Conservation (phyloP, 2,888 invertebrate species). For the Eristalis pertinax region DNA sequence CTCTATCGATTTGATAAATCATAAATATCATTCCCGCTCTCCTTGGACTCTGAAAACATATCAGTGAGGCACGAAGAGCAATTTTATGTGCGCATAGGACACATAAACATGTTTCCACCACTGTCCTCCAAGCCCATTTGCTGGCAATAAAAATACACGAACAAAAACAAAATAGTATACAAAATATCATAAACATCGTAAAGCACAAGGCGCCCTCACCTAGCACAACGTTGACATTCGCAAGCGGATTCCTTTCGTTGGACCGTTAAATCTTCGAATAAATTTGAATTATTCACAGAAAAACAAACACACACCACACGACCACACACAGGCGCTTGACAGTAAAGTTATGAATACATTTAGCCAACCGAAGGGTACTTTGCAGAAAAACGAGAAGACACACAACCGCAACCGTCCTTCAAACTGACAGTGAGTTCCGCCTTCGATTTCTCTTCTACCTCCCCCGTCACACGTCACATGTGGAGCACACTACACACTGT, state of each 20-base stretch:
- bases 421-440: not conserved
- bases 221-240: not conserved
- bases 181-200: conserved; percentile 44
- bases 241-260: not conserved
- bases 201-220: conserved; percentile 12
- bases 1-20: not conserved
- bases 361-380: not conserved
- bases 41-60: not conserved
- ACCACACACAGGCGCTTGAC: not conserved
- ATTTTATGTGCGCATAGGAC: not conserved
- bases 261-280: not conserved
- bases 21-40: not conserved
- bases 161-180: not conserved
- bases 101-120: not conserved
- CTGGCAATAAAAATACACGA: conserved; percentile 35
- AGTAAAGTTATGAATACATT: conserved; percentile 18
- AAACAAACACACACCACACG: not conserved
- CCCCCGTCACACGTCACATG: not conserved
- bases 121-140: conserved; percentile 21
- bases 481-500: not conserved
- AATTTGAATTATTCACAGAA: not conserved
- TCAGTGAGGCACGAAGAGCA: not conserved
- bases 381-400: not conserved
- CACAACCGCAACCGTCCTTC: not conserved
- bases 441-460: not conserved